Conservation (phyloP, 37 sponge, comb jelly and placozoan species). For the Ephydatia muelleri region DNA sequence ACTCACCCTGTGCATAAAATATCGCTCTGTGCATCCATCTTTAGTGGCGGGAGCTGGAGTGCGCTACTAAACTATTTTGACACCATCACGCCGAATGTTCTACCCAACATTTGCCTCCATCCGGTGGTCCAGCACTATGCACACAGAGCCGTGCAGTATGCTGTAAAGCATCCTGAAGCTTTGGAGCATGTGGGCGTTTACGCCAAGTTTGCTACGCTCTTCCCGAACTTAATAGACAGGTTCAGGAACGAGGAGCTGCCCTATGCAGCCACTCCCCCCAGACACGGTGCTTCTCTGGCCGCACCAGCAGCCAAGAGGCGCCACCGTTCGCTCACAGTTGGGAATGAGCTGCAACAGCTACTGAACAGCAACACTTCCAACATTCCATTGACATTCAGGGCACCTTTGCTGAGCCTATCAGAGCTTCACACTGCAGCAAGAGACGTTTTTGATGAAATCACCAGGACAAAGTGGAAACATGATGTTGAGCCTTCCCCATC, state of each 20-base stretch:
- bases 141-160: constrained; percentile 24
- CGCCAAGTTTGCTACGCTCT: constrained; percentile 1
- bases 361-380: constrained; percentile 20
- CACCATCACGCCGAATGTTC: not conserved
- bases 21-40: no score
- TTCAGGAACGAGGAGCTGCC: constrained; percentile 10
- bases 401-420: constrained; percentile 2
- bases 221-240: constrained; percentile 22
- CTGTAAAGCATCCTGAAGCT: not conserved
- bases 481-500: not conserved
- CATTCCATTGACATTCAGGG: constrained; percentile 55
- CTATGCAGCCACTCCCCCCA: not conserved
- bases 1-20: not conserved
- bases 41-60: not conserved
- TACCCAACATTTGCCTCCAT: not conserved
- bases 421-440: constrained; percentile 27
- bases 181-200: constrained; percentile 4
- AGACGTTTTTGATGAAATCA: constrained; percentile 22
- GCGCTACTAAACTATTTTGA: not conserved
- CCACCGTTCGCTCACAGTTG: not conserved
- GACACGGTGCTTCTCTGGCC: not conserved
- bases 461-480: not conserved
- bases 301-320: not conserved
- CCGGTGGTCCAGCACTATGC: constrained; percentile 59
- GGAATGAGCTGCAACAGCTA: not conserved